Base-by-base conservation (phyloP, 92 coral and sea anemone species). In the Diadumene lineata region DNA sequence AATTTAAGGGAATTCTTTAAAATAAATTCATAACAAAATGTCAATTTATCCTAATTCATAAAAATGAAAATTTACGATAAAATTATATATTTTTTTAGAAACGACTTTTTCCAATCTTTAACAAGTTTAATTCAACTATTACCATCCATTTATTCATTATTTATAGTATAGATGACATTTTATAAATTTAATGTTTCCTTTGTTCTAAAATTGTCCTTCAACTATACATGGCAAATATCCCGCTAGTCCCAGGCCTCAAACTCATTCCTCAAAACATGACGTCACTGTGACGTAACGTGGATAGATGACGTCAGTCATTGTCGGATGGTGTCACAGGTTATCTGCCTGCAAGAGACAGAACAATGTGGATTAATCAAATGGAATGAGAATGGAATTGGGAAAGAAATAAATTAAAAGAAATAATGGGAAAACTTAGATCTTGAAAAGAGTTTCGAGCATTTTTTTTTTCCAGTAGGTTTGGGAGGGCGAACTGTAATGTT, bases 341-440 rank as follows among this genome's bases (percentile, higher is more conserved):
- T 94, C 98, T 88, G 97, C 98, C 98, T 94, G 92, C 85, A 94
- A 94, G 94, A 94, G 94, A 91, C 94, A 91, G 98, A 94, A 94
- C 97, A 91, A 79, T 88, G 98, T 86, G 98, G 97, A 94, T 94
- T 88, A 94, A 91, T 88, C 67, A 53, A 51, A 70, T 70, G 64
- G 32, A 21, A 53, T 21, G 65, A 24, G 25, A 56, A 72, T 28
- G 62, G 56, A 56, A 56, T 27, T 18, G 26, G 31, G 65, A 56
- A 56, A 32, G 7, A 13, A 69, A 11, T 8, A 24, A 0, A 2
- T 27, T 11, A 34, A 67, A 38, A 17, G 0, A 13, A 19, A 18
- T 2, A 22, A n/a, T 28, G 33, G 31, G 19, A 31, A 27, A n/a
- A n/a, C n/a, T n/a, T n/a, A n/a, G n/a, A n/a, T n/a, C n/a, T 19